Evolutionary conservation across 1,140 invertebrate genomes (phyloP).

Genomic region (Meloidogyne hapla): DNA sequence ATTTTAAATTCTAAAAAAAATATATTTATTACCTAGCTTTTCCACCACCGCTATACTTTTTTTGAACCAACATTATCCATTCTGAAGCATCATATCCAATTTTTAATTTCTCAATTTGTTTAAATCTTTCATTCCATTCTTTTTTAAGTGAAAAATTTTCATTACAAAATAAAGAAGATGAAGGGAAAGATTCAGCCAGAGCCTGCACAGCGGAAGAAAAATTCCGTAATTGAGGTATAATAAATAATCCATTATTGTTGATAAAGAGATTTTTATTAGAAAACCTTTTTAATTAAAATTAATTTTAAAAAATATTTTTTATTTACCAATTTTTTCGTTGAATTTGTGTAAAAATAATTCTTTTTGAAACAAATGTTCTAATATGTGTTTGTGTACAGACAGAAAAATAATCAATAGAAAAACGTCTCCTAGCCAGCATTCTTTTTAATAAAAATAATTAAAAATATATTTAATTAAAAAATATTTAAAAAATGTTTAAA

Average conservation of each 20-base stretch:
- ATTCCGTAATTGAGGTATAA: not conserved
- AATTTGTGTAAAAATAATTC: not conserved
- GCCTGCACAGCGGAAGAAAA: not conserved
- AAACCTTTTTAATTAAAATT: not conserved
- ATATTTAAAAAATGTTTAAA: not conserved
- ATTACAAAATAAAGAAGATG: not conserved
- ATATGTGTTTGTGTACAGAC: not conserved
- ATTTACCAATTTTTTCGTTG: not conserved
- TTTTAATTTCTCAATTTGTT: slow-evolving; percentile 44
- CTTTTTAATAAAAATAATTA: not conserved
- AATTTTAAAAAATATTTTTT: not conserved
- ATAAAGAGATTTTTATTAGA: not conserved
- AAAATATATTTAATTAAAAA: not conserved
- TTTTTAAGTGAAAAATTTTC: slow-evolving; percentile 16
- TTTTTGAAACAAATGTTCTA: not conserved
- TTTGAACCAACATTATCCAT: slow-evolving; percentile 60
- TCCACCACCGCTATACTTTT: slow-evolving; percentile 59
- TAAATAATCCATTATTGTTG: not conserved
- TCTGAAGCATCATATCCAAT: slow-evolving; percentile 56
- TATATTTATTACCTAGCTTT: slow-evolving; percentile 39
- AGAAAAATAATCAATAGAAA: not conserved
- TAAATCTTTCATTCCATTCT: slow-evolving; percentile 38
- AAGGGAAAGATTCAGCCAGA: not conserved
- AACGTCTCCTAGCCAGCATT: not conserved
- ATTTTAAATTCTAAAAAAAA: slow-evolving; percentile 40